phyloP scores from a whole-genome alignment of 2,113 vertebrate genomes.

The Alligator mississippiensis region DNA sequence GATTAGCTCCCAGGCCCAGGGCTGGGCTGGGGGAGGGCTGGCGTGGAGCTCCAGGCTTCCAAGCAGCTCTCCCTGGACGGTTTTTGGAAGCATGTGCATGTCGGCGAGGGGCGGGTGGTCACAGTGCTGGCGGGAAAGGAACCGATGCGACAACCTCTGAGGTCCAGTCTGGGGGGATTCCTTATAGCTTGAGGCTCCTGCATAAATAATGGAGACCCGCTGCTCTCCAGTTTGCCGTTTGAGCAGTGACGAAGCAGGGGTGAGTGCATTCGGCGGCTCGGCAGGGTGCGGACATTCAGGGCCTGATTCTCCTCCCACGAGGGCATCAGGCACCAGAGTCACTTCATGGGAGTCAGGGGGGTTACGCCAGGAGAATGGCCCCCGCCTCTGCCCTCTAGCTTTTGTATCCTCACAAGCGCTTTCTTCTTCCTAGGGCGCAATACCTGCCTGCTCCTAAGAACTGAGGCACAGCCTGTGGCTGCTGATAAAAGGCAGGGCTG shows the following conservation, averaged over 20 bases:
- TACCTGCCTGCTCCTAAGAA: not conserved
- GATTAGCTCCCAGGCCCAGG: not conserved
- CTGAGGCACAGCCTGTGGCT: not conserved
- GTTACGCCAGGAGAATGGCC: not conserved
- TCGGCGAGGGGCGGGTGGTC: not conserved
- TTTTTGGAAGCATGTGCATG: not conserved
- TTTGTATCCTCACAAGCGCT: not conserved
- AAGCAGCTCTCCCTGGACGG: not conserved
- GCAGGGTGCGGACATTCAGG: not conserved
- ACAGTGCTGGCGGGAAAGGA: not conserved
- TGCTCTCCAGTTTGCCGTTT: not conserved
- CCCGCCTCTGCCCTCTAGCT: not conserved
- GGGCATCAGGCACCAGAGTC: not conserved
- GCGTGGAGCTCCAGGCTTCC: not conserved
- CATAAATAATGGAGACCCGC: not conserved
- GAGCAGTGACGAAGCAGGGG: not conserved
- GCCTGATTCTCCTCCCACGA: not conserved
- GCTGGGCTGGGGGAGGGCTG: too few relatives aligned
- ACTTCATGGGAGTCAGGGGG: not conserved
- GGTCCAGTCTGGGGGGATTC: not conserved
- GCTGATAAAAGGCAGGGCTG: not conserved
- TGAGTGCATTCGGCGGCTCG: not conserved
- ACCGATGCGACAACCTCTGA: not conserved
- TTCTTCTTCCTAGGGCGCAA: not conserved
- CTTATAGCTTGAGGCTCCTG: not conserved